phyloP scores from a whole-genome alignment of 2,797 vertebrate species.

The Stomatorhinus walkeri region DNA sequence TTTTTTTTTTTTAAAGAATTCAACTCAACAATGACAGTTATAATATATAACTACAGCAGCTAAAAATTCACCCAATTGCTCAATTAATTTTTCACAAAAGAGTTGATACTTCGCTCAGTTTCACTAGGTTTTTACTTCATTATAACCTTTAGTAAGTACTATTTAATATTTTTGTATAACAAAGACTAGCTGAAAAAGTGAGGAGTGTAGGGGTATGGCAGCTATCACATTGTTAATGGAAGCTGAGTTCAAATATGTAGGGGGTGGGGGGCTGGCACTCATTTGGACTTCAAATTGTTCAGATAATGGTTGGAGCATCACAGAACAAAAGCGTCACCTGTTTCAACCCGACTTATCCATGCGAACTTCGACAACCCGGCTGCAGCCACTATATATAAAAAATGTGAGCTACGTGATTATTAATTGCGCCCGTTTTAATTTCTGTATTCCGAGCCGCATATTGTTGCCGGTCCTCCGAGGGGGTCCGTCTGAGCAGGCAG shows the following conservation, averaged over 20 bases:
- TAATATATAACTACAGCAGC: not conserved
- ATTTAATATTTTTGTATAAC: conserved; percentile 36
- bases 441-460: conserved; percentile 86
- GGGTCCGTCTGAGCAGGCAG: conserved; percentile 77
- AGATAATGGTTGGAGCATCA: conserved; percentile 45
- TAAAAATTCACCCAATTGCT: not conserved
- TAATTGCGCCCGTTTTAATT: conserved; percentile 90
- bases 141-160: conserved; percentile 32
- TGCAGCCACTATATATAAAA: conserved; percentile 67
- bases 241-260: conserved; percentile 38
- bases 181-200: not conserved
- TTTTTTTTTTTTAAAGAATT: too few species aligned
- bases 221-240: conserved; percentile 16
- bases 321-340: conserved; percentile 56
- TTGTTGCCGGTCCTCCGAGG: conserved; percentile 79
- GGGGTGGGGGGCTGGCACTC: conserved; percentile 29
- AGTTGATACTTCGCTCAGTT: not conserved
- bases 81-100: not conserved
- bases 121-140: not conserved
- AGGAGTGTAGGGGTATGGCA: not conserved
- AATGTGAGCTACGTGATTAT: conserved; percentile 84
- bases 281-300: conserved; percentile 43
- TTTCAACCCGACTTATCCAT: conserved; percentile 58
- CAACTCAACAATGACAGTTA: not conserved
- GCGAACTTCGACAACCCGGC: conserved; percentile 55